These are phyloP conservation scores for Drosophila austrosaltans DNA, from an alignment of 2,888 invertebrate species.

Conservation along the genomic window DNA sequence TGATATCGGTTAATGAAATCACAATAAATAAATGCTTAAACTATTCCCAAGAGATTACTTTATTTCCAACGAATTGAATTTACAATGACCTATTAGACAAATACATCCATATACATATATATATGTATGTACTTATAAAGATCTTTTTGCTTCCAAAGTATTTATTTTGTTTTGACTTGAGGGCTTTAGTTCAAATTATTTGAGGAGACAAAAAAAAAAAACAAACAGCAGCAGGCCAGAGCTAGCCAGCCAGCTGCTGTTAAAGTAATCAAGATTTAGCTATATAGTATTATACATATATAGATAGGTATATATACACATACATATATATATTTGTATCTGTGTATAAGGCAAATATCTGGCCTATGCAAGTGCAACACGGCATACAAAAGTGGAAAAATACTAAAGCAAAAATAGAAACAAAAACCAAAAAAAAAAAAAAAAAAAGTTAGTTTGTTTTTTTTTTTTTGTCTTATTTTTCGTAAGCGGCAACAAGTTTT, in stretches of 20 bases:
- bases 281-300: constrained; percentile 27
- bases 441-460: constrained; percentile 26
- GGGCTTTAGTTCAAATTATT: constrained; percentile 42
- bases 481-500: constrained; percentile 63
- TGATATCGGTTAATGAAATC: background rate
- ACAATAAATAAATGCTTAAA: background rate
- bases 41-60: background rate
- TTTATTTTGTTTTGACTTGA: constrained; percentile 16
- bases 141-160: constrained; percentile 14
- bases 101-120: background rate
- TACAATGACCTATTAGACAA: background rate
- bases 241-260: constrained; percentile 46
- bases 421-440: constrained; percentile 18
- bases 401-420: constrained; percentile 19
- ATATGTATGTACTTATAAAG: background rate
- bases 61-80: background rate
- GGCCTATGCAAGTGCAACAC: constrained; percentile 61
- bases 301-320: constrained; percentile 12
- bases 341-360: constrained; percentile 19
- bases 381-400: constrained; percentile 42
- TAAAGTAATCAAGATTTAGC: constrained; percentile 71
- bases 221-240: constrained; percentile 34
- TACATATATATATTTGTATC: constrained; percentile 11
- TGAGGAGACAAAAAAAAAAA: constrained; percentile 35
- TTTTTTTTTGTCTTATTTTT: constrained; percentile 20